Evolutionary conservation across 2,113 vertebrate species (phyloP).

Genomic region (Limanda limanda): DNA sequence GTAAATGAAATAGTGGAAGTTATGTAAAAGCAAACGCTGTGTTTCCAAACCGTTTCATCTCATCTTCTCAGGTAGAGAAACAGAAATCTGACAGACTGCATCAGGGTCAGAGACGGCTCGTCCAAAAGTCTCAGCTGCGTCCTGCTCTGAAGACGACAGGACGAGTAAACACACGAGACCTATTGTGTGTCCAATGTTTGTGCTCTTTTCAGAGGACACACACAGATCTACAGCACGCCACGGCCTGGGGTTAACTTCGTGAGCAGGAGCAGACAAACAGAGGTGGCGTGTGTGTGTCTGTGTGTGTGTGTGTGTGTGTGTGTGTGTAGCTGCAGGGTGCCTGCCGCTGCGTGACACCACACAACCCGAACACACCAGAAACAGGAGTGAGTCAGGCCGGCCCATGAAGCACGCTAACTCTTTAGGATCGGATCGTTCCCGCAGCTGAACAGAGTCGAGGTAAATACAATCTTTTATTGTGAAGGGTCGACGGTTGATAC

Average conservation of each 20-base stretch:
- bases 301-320: background rate
- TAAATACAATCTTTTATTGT: background rate
- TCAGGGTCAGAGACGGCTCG: background rate
- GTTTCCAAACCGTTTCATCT: background rate
- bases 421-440: background rate
- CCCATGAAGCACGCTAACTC: background rate
- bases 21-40: too few species aligned
- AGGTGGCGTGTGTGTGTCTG: background rate
- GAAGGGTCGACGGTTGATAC: background rate
- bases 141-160: background rate
- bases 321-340: background rate
- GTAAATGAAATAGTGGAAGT: too few species aligned
- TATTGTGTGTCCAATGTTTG: background rate
- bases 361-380: constrained; percentile 6
- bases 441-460: background rate
- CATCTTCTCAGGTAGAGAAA: background rate
- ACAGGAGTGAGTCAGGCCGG: constrained; percentile 11
- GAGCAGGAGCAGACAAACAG: background rate
- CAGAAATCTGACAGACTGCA: background rate
- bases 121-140: too few species aligned
- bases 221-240: background rate
- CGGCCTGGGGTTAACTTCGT: background rate
- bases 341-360: constrained; percentile 18
- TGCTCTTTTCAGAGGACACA: background rate
- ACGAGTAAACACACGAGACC: constrained; percentile 3